Evolutionary conservation across 2,113 vertebrate species (phyloP).

Genomic region (Bos indicus): DNA sequence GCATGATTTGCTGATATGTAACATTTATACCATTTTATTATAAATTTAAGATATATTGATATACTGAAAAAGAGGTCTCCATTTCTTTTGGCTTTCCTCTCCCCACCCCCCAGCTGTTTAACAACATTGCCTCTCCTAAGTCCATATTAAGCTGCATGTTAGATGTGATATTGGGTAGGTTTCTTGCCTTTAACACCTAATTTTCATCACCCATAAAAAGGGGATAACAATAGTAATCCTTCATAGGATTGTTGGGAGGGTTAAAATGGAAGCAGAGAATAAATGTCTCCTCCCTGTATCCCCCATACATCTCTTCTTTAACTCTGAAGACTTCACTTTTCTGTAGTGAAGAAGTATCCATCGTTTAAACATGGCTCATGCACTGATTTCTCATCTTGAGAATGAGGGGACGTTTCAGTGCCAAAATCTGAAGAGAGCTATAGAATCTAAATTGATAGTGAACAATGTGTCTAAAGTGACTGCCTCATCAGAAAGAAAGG

Average conservation of each 20-base stretch:
- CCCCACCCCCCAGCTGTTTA: background rate
- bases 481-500: background rate
- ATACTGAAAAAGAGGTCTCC: background rate
- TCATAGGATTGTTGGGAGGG: background rate
- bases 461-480: background rate
- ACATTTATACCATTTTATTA: background rate
- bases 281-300: background rate
- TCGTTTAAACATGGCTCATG: background rate
- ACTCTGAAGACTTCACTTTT: background rate
- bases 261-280: background rate
- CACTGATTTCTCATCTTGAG: constrained; percentile 6
- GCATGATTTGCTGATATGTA: background rate
- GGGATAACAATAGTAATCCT: background rate
- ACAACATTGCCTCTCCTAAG: background rate
- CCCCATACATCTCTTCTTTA: background rate
- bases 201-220: background rate
- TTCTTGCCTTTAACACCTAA: background rate
- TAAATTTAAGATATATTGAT: background rate
- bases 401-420: background rate
- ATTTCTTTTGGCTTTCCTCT: background rate
- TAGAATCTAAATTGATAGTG: background rate
- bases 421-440: background rate
- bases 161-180: background rate
- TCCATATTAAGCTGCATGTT: background rate
- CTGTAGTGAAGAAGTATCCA: background rate